A percentile compares a stretch with the other conserved stretches of the same genome.
Evolutionary conservation across 2,113 vertebrate species (phyloP).

Genomic region (Pica pica): DNA sequence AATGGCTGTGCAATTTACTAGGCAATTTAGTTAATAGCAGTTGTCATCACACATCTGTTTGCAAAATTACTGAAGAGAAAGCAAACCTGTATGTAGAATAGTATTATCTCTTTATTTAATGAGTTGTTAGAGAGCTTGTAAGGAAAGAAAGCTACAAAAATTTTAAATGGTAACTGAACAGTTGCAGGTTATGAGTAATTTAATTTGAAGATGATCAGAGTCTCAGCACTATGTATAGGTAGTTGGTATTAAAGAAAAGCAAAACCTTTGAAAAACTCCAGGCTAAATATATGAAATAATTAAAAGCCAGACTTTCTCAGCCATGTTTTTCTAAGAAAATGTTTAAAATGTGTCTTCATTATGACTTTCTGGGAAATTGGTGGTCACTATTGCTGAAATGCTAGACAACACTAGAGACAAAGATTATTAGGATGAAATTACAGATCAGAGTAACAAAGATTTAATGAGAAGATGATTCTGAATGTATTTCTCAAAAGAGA

Average conservation of each 20-base stretch:
- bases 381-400: not conserved
- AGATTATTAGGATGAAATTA: not conserved
- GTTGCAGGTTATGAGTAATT: not conserved
- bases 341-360: not conserved
- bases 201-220: not conserved
- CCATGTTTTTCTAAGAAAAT: not conserved
- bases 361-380: not conserved
- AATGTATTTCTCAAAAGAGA: not conserved
- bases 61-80: constrained; percentile 15
- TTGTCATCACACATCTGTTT: constrained; percentile 2
- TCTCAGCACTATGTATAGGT: not conserved
- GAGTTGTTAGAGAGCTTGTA: not conserved
- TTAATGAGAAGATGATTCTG: not conserved
- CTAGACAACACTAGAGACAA: not conserved
- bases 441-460: not conserved
- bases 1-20: constrained; percentile 10
- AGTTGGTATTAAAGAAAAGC: not conserved
- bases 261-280: not conserved
- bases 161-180: not conserved
- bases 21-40: not conserved
- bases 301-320: not conserved
- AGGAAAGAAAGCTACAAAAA: not conserved
- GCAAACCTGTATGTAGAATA: not conserved
- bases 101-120: not conserved
- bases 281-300: not conserved